Evolutionary conservation across 64 coral and sea anemone species (phyloP).

Genomic region (Stichodactyla mertensii): DNA sequence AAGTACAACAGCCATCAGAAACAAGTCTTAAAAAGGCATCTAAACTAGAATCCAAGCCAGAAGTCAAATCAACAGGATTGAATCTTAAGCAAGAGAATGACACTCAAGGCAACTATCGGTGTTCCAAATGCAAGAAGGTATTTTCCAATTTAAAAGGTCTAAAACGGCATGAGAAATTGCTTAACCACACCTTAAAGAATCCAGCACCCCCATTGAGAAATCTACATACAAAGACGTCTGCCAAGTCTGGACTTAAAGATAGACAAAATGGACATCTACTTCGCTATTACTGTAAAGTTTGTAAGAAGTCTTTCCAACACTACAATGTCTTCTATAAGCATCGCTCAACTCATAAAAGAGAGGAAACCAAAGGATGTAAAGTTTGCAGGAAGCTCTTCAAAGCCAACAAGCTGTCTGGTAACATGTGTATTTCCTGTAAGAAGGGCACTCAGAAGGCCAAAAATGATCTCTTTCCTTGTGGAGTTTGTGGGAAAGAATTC

Average conservation of each 20-base stretch:
- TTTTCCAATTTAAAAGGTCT: not conserved
- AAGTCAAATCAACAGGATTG: not conserved
- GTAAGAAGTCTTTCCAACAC: not conserved
- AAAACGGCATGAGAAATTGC: not conserved
- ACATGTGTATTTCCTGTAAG: not conserved
- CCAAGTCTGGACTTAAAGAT: not conserved
- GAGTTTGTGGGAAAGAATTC: not conserved
- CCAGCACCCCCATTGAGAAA: too few species aligned
- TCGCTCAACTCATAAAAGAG: not conserved
- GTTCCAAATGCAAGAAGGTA: not conserved
- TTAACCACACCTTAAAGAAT: not conserved
- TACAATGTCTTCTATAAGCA: constrained; percentile 5
- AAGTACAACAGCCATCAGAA: not conserved
- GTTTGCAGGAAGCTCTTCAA: not conserved
- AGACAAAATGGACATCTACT: not conserved
- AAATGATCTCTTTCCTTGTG: not conserved
- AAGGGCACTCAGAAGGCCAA: not conserved
- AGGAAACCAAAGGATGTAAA: not conserved
- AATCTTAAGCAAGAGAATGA: not conserved
- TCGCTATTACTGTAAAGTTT: not conserved
- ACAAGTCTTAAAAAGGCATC: not conserved
- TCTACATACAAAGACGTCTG: not conserved
- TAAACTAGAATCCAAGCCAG: not conserved
- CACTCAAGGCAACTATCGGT: not conserved
- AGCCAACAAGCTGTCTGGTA: not conserved